Evolutionary conservation across 2,888 invertebrate genomes (phyloP).

Genomic region (Psylliodes chrysocephalus): DNA sequence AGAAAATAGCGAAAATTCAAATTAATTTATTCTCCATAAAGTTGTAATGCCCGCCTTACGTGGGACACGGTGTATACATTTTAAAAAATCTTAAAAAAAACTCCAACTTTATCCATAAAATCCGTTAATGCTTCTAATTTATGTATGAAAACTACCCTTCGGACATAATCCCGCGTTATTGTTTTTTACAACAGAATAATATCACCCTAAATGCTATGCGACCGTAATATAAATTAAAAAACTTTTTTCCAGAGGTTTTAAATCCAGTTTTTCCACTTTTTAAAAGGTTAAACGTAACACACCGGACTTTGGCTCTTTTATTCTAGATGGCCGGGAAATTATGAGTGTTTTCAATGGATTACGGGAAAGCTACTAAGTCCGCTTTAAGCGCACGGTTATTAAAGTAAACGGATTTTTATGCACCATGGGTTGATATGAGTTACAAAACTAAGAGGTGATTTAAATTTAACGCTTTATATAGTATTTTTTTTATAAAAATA

Average conservation of each 20-base stretch:
- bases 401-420: conserved; percentile 1
- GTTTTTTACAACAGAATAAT: background rate
- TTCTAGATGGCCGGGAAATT: conserved; percentile 12
- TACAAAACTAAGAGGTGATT: no score
- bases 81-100: no score
- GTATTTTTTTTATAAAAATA: no score
- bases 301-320: background rate
- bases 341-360: conserved; percentile 28
- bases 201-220: background rate
- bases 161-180: background rate
- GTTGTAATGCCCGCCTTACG: no score
- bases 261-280: conserved; percentile 13
- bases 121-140: no score
- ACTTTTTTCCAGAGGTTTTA: conserved; percentile 12
- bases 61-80: no score
- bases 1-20: no score
- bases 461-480: no score
- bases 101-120: no score
- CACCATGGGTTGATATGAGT: no score
- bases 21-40: no score
- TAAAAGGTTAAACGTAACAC: background rate
- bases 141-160: background rate
- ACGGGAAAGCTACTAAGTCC: conserved; percentile 11
- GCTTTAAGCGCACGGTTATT: background rate
- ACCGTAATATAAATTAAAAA: conserved; percentile 38